Base-by-base conservation (phyloP, 1,140 invertebrate genomes). In the Euborellia annulipes region DNA sequence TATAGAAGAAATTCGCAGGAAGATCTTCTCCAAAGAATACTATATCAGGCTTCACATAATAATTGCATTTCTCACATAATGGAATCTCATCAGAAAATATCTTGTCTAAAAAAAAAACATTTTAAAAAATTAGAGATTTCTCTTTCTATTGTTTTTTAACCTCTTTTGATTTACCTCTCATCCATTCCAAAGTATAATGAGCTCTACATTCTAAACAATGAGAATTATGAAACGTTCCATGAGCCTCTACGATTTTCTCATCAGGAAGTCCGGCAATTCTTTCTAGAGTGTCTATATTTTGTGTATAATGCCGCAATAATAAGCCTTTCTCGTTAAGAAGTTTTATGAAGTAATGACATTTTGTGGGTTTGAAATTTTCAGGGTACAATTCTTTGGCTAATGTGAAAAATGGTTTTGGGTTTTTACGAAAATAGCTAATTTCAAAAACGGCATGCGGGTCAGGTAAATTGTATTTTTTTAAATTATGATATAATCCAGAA, bases 371-470 rank as follows among this genome's bases (percentile, higher is more conserved):
- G 55, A 86, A 87, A 18, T 66, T 71, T 37, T 82, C 82, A 0
- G 85, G 86, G 55, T 84, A 78, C n/a, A 92, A 62, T 62, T 90
- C 79, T 62, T 85, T 88, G 14, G 87, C 86, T 41, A 93, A 62
- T 20, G 72, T 71, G 58, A 86, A 92, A 62, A 93, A 92, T 27
- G 89, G 87, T 50, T 82, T 71, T 1, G 88, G 87, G 65, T 90
- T 84, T 52, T 73, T 66, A 50, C 73, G 63, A 52, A 90, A 90
- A 58, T 78, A 89, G 42, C 77, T 74, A 19, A 95, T 76, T 59
- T 94, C 89, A 66, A 97, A 95, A 54, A 96, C 90, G n/a, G 87
- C 82, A 59, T 91, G 81, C n/a, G 91, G 90, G 67, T 91, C 75
- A 0, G 89, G 87, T 36, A 96, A 68, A 54, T 91, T 80, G 59